These are phyloP conservation scores for Aurelia aurita complex sp. Pacific DNA, from an alignment of 30 jellyfish, hydroid and myxozoan genomes.

Conservation along the genomic window DNA sequence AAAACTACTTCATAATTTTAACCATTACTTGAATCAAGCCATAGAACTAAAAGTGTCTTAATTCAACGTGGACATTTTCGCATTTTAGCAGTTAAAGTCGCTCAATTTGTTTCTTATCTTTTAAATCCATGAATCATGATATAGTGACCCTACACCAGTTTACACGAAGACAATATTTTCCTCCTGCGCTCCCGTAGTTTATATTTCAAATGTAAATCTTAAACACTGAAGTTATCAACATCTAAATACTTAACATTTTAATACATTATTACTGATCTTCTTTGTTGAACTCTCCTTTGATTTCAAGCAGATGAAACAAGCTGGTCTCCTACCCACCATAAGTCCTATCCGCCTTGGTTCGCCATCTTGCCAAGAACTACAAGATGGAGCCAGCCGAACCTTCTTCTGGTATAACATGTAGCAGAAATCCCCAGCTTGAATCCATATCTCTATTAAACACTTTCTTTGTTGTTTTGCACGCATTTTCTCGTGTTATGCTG, in stretches of 20 bases:
- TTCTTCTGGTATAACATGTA: constrained; percentile 3
- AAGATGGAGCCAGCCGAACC: constrained; percentile 71
- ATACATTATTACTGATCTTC: background rate
- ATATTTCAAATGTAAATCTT: too few relatives aligned
- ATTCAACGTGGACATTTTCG: too few relatives aligned
- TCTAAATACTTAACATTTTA: background rate
- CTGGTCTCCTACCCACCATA: constrained; percentile 40
- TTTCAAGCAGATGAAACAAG: constrained; percentile 55
- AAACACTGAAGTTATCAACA: too few relatives aligned
- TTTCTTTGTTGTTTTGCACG: constrained; percentile 5
- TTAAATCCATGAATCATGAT: too few relatives aligned
- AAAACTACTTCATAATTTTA: too few relatives aligned
- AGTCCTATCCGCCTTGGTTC: constrained; percentile 31
- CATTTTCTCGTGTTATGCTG: background rate
- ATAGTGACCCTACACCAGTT: too few relatives aligned
- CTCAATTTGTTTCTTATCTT: too few relatives aligned
- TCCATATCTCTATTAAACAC: constrained; percentile 12
- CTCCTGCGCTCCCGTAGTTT: too few relatives aligned
- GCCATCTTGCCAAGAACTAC: constrained; percentile 73
- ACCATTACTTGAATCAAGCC: too few relatives aligned
- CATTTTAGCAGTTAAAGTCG: too few relatives aligned
- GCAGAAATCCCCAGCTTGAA: constrained; percentile 73
- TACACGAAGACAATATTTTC: too few relatives aligned
- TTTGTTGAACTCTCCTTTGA: background rate
- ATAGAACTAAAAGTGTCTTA: too few relatives aligned